Evolutionary conservation across 2,113 vertebrate genomes (phyloP).

Genomic region (Vireo altiloquus): DNA sequence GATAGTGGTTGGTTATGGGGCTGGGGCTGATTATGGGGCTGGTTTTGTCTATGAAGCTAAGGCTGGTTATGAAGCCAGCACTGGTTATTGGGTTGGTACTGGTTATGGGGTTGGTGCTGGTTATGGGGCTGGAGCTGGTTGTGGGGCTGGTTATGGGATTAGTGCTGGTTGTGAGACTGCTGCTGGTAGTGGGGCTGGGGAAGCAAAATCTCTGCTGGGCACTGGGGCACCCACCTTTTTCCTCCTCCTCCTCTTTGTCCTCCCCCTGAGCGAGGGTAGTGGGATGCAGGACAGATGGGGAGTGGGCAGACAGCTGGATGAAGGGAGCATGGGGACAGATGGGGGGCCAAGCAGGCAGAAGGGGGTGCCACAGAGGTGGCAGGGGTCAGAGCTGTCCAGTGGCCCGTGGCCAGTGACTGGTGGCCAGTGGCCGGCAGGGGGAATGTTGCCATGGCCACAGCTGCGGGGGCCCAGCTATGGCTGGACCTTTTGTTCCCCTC

Average conservation of each 20-base stretch:
- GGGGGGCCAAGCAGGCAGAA: not conserved
- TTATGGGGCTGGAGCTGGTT: not conserved
- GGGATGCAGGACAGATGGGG: conserved; percentile 26
- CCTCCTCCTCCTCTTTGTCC: not conserved
- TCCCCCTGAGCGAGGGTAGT: not conserved
- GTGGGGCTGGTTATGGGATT: not conserved
- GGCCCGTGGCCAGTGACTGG: not conserved
- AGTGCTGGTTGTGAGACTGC: not conserved
- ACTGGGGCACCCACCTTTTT: not conserved
- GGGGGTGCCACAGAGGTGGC: too few species aligned
- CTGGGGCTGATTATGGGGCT: not conserved
- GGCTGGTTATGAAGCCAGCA: not conserved
- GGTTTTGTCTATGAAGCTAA: not conserved
- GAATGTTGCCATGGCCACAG: not conserved
- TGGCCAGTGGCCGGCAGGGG: too few species aligned
- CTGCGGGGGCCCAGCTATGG: not conserved
- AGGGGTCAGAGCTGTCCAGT: not conserved
- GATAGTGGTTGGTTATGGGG: not conserved
- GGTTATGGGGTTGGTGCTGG: not conserved
- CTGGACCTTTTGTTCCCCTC: not conserved
- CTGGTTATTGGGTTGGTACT: not conserved
- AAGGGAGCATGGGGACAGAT: not conserved
- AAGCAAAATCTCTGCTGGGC: not conserved
- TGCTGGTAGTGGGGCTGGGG: not conserved
- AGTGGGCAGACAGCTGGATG: not conserved